phyloP scores from a whole-genome alignment of 1,140 invertebrate species.

The Ceratosolen fusciceps region DNA sequence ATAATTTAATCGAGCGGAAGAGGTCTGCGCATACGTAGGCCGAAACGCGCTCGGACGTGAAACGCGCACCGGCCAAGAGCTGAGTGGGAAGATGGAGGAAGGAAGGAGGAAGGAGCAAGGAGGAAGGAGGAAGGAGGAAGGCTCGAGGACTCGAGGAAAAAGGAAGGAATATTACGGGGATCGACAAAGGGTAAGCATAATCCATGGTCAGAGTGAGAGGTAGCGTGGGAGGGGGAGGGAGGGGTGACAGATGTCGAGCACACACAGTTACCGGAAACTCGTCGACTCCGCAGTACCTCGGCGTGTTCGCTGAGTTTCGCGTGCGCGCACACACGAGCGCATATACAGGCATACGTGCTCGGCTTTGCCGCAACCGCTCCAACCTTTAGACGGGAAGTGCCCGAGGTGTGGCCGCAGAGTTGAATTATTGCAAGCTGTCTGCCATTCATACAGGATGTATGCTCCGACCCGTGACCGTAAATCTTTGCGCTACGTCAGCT shows the following conservation, averaged over 20 bases:
- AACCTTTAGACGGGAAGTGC: slow-evolving; percentile 68
- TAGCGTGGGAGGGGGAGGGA: no score
- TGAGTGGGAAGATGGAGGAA: neutral
- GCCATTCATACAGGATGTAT: slow-evolving; percentile 70
- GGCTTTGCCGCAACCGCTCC: slow-evolving; percentile 49
- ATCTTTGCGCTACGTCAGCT: slow-evolving; percentile 65
- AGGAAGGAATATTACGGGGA: slow-evolving; percentile 19
- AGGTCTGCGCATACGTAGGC: neutral
- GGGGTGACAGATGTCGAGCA: slow-evolving; percentile 51
- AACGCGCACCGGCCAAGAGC: neutral
- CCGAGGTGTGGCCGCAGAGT: slow-evolving; percentile 69
- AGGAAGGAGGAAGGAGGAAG: slow-evolving; percentile 22
- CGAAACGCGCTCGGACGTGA: slow-evolving; percentile 23
- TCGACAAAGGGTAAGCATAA: slow-evolving; percentile 39
- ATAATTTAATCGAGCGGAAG: slow-evolving; percentile 44
- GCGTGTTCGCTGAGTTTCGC: neutral
- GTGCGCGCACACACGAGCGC: neutral
- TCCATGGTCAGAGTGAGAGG: slow-evolving; percentile 28
- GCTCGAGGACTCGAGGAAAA: slow-evolving; percentile 40
- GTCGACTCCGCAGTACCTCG: slow-evolving; percentile 55
- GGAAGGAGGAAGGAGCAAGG: neutral
- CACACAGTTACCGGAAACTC: slow-evolving; percentile 65
- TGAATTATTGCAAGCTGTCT: slow-evolving; percentile 70
- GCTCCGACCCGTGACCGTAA: slow-evolving; percentile 63
- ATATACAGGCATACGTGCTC: neutral